Percentiles rank a stretch among this genome's conserved stretches.
Evolutionary conservation across 2,888 invertebrate species (phyloP).

Genomic region (Mongoloraphidia duomilia): DNA sequence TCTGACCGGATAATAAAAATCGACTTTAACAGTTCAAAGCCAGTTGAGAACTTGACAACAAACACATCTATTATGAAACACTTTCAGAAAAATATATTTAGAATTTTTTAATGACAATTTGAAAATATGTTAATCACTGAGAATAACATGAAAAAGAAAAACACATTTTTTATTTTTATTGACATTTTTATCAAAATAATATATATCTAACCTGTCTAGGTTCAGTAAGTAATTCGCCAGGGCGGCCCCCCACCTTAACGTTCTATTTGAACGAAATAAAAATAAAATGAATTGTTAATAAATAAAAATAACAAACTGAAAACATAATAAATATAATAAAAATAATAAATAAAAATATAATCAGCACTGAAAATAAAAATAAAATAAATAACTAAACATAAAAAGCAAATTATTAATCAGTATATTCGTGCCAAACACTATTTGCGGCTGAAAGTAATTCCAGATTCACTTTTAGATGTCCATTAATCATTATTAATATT

Average conservation of each 20-base stretch:
- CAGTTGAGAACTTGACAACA: too few species aligned
- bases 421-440: too few species aligned
- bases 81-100: too few species aligned
- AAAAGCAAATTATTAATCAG: not conserved
- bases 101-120: too few species aligned
- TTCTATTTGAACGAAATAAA: slow-evolving; percentile 51
- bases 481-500: too few species aligned
- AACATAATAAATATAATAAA: slow-evolving; percentile 1
- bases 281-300: slow-evolving; percentile 30
- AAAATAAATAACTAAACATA: not conserved
- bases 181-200: slow-evolving; percentile 13
- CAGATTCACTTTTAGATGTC: not conserved
- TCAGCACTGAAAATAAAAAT: not conserved
- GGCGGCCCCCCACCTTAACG: slow-evolving; percentile 52
- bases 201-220: slow-evolving; percentile 57
- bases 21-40: too few species aligned
- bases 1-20: too few species aligned
- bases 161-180: not conserved
- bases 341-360: not conserved
- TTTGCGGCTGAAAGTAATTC: too few species aligned
- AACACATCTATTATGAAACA: too few species aligned
- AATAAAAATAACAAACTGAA: slow-evolving; percentile 24
- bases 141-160: too few species aligned
- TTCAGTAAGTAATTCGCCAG: slow-evolving; percentile 51
- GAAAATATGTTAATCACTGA: too few species aligned